Percentiles rank a stretch among this genome's conserved stretches.
Evolutionary conservation across 2,113 vertebrate species (phyloP).

Genomic region (Tragelaphus scriptus): DNA sequence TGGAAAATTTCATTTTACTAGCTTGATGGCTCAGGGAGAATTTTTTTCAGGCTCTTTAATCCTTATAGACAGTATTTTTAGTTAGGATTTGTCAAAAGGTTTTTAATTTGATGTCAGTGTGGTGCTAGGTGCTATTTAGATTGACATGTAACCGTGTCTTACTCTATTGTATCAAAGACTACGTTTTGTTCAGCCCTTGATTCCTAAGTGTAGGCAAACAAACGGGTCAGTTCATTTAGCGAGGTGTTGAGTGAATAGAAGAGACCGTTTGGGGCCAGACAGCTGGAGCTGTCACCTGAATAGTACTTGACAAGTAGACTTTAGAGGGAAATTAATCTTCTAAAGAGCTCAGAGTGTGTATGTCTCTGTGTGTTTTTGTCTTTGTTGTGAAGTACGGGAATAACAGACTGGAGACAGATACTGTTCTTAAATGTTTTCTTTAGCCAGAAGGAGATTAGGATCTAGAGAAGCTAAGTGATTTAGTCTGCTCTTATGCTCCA

Average conservation of each 20-base stretch:
- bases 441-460: background rate
- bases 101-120: background rate
- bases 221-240: background rate
- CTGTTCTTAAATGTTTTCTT: background rate
- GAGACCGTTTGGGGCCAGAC: background rate
- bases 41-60: background rate
- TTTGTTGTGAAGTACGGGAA: background rate
- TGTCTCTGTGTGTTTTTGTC: constrained; percentile 3
- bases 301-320: background rate
- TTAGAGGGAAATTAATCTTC: constrained; percentile 13
- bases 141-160: background rate
- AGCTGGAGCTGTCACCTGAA: background rate
- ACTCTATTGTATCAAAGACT: background rate
- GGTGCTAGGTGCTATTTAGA: background rate
- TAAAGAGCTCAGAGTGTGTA: background rate
- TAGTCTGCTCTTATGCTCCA: background rate
- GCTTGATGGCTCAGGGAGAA: background rate
- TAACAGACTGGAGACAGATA: background rate
- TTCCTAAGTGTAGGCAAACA: background rate
- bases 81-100: background rate
- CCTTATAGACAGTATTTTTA: background rate
- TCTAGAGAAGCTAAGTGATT: background rate
- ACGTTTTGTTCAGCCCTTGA: background rate
- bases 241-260: background rate
- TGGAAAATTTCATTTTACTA: background rate